Conservation (phyloP, 2,888 invertebrate species). For the Nudaria mundana region DNA sequence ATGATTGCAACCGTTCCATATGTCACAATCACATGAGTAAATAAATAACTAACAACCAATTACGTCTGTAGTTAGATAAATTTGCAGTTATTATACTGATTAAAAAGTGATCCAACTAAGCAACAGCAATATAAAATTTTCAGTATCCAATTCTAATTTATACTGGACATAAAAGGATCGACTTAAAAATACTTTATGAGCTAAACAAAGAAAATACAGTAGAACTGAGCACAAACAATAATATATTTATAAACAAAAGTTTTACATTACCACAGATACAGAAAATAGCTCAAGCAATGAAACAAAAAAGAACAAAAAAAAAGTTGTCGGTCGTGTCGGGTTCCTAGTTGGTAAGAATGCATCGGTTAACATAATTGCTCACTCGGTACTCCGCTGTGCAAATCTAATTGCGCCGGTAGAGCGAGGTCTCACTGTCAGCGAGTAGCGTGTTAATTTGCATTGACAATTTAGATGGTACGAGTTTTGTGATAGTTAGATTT, state of each 20-base stretch:
- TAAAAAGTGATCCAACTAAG: too few relatives aligned
- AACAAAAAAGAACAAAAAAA: slow-evolving; percentile 2
- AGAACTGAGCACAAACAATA: not conserved
- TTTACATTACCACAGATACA: too few relatives aligned
- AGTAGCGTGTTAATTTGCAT: slow-evolving; percentile 1
- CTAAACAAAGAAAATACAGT: not conserved
- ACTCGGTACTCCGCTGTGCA: slow-evolving; percentile 30
- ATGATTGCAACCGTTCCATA: too few relatives aligned
- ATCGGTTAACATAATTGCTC: slow-evolving; percentile 32
- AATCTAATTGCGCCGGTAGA: slow-evolving; percentile 42
- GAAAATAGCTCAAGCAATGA: not conserved
- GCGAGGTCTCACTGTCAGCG: slow-evolving; percentile 15
- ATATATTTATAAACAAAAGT: not conserved
- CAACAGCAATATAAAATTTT: too few relatives aligned
- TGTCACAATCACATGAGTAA: too few relatives aligned
- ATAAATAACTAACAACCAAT: too few relatives aligned
- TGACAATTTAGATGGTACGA: not conserved
- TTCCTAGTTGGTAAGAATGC: slow-evolving; percentile 12
- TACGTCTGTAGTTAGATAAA: too few relatives aligned
- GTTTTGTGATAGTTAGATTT: not conserved
- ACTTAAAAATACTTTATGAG: too few relatives aligned
- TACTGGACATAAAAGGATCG: too few relatives aligned
- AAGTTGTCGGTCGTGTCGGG: not conserved
- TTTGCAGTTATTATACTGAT: too few relatives aligned
- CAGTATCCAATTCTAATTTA: too few relatives aligned